A percentile compares a stretch with the other conserved stretches of the same genome.
phyloP scores from a whole-genome alignment of 2,113 vertebrate genomes.

The Silurus asotus region DNA sequence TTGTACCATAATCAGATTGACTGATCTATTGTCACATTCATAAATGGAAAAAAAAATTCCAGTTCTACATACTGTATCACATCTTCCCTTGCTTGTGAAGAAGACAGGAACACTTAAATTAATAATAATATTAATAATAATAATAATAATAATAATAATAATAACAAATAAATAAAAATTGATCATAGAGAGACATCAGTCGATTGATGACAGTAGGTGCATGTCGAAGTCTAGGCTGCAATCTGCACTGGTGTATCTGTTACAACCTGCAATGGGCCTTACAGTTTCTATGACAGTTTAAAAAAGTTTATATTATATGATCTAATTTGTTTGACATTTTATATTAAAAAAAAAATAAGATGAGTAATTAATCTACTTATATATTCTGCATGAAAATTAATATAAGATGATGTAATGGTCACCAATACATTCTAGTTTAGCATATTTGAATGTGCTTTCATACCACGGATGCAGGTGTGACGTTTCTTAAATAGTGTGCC shows the following conservation, averaged over 20 bases:
- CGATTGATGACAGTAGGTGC: conserved; percentile 35
- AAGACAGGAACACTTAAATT: conserved; percentile 25
- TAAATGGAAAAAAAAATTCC: conserved; percentile 10
- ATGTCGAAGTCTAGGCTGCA: conserved; percentile 17
- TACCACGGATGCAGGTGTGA: neutral
- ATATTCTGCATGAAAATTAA: neutral
- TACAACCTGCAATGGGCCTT: neutral
- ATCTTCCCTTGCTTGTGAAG: conserved; percentile 21
- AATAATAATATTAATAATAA: conserved; percentile 20
- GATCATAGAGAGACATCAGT: conserved; percentile 34
- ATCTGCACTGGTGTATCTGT: neutral
- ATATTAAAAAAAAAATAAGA: neutral
- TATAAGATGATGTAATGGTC: neutral
- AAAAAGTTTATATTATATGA: neutral
- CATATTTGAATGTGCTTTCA: conserved; percentile 8
- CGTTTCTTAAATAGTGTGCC: neutral
- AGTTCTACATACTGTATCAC: conserved; percentile 12
- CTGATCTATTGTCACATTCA: conserved; percentile 22
- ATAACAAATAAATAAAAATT: conserved; percentile 34
- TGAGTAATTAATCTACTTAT: neutral
- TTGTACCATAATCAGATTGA: neutral
- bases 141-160: conserved; percentile 12
- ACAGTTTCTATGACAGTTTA: neutral
- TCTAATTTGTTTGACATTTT: neutral
- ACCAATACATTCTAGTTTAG: neutral